phyloP scores from a whole-genome alignment of 2,888 invertebrate genomes.

The Bruchidius siliquastri region DNA sequence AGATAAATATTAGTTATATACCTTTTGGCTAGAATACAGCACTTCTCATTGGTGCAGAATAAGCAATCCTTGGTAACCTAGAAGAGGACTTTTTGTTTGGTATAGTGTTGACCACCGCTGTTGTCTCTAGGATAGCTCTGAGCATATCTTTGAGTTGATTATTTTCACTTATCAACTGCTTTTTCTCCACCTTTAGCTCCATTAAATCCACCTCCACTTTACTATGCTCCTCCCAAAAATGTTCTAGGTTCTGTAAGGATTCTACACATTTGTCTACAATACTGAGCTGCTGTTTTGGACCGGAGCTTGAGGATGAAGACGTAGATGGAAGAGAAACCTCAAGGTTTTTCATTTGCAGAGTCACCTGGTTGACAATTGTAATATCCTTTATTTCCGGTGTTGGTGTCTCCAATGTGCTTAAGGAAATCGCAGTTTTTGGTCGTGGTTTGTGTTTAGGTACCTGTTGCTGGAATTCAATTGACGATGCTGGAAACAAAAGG shows the following conservation, averaged over 20 bases:
- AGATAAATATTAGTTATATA: too few relatives aligned
- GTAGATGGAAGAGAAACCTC: slow-evolving; percentile 4
- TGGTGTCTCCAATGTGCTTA: slow-evolving; percentile 7
- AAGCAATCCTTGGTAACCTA: slow-evolving; percentile 23
- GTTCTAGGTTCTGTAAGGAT: slow-evolving; percentile 42
- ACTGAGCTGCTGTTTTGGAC: not conserved
- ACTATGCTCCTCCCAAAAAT: slow-evolving; percentile 53
- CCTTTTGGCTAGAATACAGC: slow-evolving; percentile 10
- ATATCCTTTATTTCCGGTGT: slow-evolving; percentile 6
- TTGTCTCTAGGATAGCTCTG: slow-evolving; percentile 41
- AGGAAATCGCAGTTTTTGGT: not conserved
- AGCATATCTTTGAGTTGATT: slow-evolving; percentile 42
- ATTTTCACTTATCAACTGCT: slow-evolving; percentile 48
- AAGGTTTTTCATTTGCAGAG: slow-evolving; percentile 9
- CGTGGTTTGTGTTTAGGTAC: not conserved
- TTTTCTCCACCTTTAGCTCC: slow-evolving; percentile 48
- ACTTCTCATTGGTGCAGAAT: slow-evolving; percentile 27
- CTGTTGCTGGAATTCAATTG: not conserved
- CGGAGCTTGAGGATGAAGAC: not conserved
- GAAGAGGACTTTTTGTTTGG: slow-evolving; percentile 28
- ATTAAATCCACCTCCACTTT: slow-evolving; percentile 44
- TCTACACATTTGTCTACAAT: slow-evolving; percentile 27
- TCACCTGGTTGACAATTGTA: slow-evolving; percentile 12
- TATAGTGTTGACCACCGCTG: slow-evolving; percentile 28
- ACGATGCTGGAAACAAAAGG: not conserved